Evolutionary conservation across 2,888 invertebrate species (phyloP), one percentile per base, ranked within the genome.

Genomic region (Cephus spinipes): DNA sequence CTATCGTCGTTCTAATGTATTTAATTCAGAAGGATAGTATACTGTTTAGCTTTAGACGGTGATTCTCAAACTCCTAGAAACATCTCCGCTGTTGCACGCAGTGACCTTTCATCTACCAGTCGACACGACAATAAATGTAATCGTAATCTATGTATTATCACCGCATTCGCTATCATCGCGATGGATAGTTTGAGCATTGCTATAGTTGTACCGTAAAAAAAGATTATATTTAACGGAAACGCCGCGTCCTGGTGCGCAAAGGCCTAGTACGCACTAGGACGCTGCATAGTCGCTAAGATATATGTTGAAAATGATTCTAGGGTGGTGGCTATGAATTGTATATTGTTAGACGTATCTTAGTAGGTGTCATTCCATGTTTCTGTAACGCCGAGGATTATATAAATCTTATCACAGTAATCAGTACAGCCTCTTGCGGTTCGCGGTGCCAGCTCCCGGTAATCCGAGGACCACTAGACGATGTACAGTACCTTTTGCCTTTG

Each of bases 311-410:
- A 76, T 79, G 79, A 78, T 79, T 81, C 80, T 86, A 87, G 81
- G 89, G 88, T 90, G 89, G 83, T 89, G 89, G 90, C 81, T 86
- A 88, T 80, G 82, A 80, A 86, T 83, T 80, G 79, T 84, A 80
- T 82, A 85, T 83, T 76, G 80, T 80, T 87, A 84, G 83, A 81
- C 82, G 80, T 87, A 86, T 85, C 83, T 84, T 82, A 83, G 84
- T 90, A 89, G 88, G 81, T 87, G 88, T 90, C 90, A 89, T 90
- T 90, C 89, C 90, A 89, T 87, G 82, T 89, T 85, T 90, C 88
- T 89, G 89, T 86, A 81, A 85, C 87, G 85, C 87, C 89, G 87
- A 90, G 89, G 88, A 90, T 86, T 79, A 76, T 36, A 81, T 79
- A 75, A 82, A 82, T 82, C 80, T 82, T 74, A 77, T 36, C 36